Evolutionary conservation across 2,113 vertebrate species (phyloP).

Genomic region (Chinchilla lanigera): DNA sequence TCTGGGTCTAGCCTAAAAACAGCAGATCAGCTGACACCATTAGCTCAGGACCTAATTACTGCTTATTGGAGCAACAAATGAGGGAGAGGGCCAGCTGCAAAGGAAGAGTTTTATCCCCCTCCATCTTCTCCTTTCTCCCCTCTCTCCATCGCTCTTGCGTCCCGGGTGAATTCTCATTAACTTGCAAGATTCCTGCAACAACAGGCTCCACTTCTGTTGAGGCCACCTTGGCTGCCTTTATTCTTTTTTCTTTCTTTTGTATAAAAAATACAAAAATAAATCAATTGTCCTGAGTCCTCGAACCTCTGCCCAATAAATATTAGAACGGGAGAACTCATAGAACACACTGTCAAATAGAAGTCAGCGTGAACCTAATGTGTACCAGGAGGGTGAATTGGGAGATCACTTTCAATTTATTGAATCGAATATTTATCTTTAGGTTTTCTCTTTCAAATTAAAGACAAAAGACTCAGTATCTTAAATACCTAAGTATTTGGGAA

Average conservation of each 20-base stretch:
- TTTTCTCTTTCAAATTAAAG: background rate
- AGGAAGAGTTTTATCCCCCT: constrained; percentile 61
- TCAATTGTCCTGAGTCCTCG: constrained; percentile 27
- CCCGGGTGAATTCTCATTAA: constrained; percentile 81
- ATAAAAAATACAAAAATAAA: constrained; percentile 35
- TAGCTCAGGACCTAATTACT: constrained; percentile 90
- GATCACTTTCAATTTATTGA: background rate
- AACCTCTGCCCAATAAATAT: constrained; percentile 18
- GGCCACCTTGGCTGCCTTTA: constrained; percentile 68
- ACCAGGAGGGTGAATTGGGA: background rate
- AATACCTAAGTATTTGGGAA: background rate
- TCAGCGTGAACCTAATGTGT: constrained; percentile 2
- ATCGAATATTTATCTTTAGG: background rate
- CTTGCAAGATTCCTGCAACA: constrained; percentile 75
- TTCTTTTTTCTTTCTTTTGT: constrained; percentile 62
- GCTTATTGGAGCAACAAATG: constrained; percentile 89
- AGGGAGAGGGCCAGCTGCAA: constrained; percentile 85
- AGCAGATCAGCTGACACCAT: constrained; percentile 89
- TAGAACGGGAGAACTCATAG: background rate
- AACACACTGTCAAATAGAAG: background rate
- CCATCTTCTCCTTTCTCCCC: constrained; percentile 59
- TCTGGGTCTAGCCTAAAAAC: constrained; percentile 85
- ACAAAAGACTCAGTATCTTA: background rate
- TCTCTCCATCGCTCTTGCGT: constrained; percentile 61
- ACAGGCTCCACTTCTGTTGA: constrained; percentile 64